These are phyloP conservation scores for Eupleurogrammus muticus DNA, from an alignment of 2,797 vertebrate genomes.

Conservation along the genomic window DNA sequence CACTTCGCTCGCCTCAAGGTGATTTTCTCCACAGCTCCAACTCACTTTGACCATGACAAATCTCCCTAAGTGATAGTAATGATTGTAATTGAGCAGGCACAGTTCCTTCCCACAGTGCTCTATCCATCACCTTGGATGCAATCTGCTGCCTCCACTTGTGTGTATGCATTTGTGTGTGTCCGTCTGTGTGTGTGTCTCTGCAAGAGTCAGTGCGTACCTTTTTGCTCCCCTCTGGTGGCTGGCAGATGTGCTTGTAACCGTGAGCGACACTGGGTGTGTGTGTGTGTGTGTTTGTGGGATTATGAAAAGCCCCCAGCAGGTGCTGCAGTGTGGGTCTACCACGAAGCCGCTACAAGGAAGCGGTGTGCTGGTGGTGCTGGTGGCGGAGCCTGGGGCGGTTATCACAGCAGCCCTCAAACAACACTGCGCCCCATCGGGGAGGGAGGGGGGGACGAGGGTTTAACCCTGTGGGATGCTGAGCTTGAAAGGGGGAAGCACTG, in stretches of 20 bases:
- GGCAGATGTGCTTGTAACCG: slow-evolving; percentile 72
- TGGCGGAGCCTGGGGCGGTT: slow-evolving; percentile 44
- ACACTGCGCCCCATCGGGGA: slow-evolving; percentile 1
- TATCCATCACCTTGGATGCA: slow-evolving; percentile 78
- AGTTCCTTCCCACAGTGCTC: slow-evolving; percentile 66
- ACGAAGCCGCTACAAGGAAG: slow-evolving; percentile 29
- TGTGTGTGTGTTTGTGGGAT: slow-evolving; percentile 53
- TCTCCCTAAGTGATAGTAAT: slow-evolving; percentile 77
- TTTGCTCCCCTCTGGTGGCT: slow-evolving; percentile 67
- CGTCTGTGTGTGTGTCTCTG: slow-evolving; percentile 42
- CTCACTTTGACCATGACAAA: slow-evolving; percentile 76
- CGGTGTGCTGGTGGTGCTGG: slow-evolving; percentile 19
- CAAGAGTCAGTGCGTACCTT: slow-evolving; percentile 41
- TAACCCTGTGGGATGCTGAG: slow-evolving; percentile 35
- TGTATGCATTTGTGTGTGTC: slow-evolving; percentile 20
- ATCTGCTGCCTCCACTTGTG: slow-evolving; percentile 65
- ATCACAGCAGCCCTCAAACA: slow-evolving; percentile 53
- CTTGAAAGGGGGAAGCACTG: slow-evolving; percentile 13
- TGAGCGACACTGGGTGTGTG: slow-evolving; percentile 53
- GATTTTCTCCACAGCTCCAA: slow-evolving; percentile 51
- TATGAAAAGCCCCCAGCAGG: slow-evolving; percentile 66
- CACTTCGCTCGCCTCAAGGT: slow-evolving; percentile 64
- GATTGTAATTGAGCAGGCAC: slow-evolving; percentile 80
- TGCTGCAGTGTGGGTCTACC: slow-evolving; percentile 42
- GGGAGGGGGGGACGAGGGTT: slow-evolving; percentile 3